phyloP scores from a whole-genome alignment of 2,797 vertebrate species.

The Sebastes vulpes region DNA sequence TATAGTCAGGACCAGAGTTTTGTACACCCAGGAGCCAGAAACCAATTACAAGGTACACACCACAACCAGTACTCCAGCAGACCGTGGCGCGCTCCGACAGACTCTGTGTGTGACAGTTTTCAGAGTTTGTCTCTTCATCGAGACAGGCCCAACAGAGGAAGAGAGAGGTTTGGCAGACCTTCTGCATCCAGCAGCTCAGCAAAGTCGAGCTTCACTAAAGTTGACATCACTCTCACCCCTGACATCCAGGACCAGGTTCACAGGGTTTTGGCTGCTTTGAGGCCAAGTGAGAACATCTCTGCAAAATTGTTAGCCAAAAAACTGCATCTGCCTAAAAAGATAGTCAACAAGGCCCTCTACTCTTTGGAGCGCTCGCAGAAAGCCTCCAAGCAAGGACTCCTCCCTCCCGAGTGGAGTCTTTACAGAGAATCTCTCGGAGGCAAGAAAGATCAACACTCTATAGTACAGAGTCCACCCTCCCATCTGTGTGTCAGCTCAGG shows the following conservation, averaged over 20 bases:
- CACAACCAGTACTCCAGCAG: conserved; percentile 42
- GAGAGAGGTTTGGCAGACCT: background rate
- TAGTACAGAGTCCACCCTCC: background rate
- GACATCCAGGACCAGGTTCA: conserved; percentile 79
- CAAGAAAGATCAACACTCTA: conserved; percentile 1
- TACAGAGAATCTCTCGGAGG: conserved; percentile 32
- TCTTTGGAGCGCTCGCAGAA: conserved; percentile 78
- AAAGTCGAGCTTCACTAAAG: conserved; percentile 8
- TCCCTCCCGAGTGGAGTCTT: conserved; percentile 89
- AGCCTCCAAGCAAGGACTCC: conserved; percentile 70
- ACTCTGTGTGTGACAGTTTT: conserved; percentile 65
- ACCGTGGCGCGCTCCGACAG: conserved; percentile 29
- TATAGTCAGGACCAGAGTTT: conserved; percentile 54
- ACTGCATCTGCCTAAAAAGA: conserved; percentile 85
- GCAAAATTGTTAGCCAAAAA: conserved; percentile 82
- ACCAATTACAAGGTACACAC: conserved; percentile 42
- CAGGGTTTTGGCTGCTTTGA: conserved; percentile 77
- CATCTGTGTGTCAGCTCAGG: conserved; percentile 1
- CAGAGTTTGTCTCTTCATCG: conserved; percentile 65
- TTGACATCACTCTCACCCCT: conserved; percentile 59
- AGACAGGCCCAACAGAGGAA: background rate
- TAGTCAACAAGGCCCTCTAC: conserved; percentile 90
- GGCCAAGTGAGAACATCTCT: conserved; percentile 69
- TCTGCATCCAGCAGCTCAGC: background rate
- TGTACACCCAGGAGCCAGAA: conserved; percentile 25